Conservation (phyloP, 2,888 invertebrate species). For the Drosophila tanythrix region DNA sequence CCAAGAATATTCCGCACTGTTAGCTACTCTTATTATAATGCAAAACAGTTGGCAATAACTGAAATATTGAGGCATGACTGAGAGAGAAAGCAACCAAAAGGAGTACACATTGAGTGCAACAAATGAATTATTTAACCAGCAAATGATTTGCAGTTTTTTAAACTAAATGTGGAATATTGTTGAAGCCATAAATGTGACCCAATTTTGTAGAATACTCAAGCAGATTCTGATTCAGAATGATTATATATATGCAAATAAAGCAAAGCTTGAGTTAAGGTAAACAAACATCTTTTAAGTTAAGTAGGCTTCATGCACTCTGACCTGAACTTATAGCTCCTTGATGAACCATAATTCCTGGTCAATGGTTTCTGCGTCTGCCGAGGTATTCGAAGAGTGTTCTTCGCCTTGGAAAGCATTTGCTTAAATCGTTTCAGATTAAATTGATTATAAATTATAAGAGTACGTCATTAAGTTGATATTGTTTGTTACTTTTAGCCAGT, state of each 20-base stretch:
- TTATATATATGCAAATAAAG: no score
- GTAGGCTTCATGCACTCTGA: no score
- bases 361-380: rapidly evolving
- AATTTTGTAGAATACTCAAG: not conserved
- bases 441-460: no score
- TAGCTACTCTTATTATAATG: constrained; percentile 65
- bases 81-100: not conserved
- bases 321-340: not conserved
- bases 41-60: constrained; percentile 62
- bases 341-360: not conserved
- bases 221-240: no score
- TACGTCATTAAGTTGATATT: not conserved
- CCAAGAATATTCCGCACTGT: constrained; percentile 45
- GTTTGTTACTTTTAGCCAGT: constrained; percentile 5
- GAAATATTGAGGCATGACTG: constrained; percentile 3
- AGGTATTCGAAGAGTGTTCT: not conserved
- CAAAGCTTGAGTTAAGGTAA: not conserved
- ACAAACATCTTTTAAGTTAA: not conserved
- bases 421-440: not conserved
- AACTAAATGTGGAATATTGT: not conserved
- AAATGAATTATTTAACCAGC: constrained; percentile 3
- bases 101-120: not conserved
- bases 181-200: not conserved
- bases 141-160: not conserved
- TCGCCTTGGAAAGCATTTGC: not conserved